phyloP scores from a whole-genome alignment of 2,888 invertebrate genomes.

The Drosophila emarginata region DNA sequence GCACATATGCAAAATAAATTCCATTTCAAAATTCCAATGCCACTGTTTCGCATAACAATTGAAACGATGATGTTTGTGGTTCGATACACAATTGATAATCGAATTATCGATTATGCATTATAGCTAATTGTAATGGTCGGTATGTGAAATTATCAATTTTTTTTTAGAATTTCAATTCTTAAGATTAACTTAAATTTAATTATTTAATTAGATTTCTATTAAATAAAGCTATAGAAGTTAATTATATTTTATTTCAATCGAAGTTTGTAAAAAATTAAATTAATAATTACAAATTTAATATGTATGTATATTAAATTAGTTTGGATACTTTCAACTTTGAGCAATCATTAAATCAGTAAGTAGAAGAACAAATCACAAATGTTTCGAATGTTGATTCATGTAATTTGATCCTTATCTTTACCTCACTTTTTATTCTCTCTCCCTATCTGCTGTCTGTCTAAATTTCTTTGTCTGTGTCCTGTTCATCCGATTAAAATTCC shows the following conservation, averaged over 20 bases:
- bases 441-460: background rate
- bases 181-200: no score
- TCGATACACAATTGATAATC: background rate
- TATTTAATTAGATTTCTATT: no score
- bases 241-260: no score
- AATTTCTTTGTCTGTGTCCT: background rate
- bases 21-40: background rate
- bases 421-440: background rate
- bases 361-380: background rate
- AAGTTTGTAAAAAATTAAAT: no score
- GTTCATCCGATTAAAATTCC: conserved; percentile 26
- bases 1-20: no score
- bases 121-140: no score
- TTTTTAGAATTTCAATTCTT: no score
- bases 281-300: no score
- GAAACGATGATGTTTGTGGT: background rate
- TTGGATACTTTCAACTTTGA: background rate
- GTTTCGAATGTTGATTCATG: conserved; percentile 2
- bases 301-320: no score
- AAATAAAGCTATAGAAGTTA: no score
- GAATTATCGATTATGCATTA: background rate
- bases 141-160: no score
- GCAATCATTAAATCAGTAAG: background rate
- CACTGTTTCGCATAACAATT: background rate
- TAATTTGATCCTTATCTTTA: background rate